Percentiles rank a stretch among this genome's conserved stretches.
Conservation (phyloP, 2,797 vertebrate species). For the Melanotaenia boesemani region DNA sequence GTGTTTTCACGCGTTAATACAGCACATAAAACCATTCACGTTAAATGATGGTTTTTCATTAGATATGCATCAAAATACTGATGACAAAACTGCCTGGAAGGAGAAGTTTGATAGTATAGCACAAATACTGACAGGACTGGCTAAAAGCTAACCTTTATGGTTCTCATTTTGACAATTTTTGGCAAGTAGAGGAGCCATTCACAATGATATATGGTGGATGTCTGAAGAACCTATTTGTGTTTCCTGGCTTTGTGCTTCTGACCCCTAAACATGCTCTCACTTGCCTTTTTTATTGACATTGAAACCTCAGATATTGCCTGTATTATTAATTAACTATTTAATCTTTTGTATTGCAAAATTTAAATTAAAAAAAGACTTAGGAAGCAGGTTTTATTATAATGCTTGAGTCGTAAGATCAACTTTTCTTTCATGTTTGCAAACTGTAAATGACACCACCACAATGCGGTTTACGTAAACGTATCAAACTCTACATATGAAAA, state of each 20-base stretch:
- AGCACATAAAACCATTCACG: background rate
- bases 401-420: background rate
- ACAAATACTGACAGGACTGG: background rate
- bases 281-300: background rate
- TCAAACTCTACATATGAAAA: slow-evolving; percentile 1
- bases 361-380: background rate
- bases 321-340: background rate
- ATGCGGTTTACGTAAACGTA: background rate
- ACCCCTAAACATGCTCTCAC: background rate
- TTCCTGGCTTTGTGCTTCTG: background rate
- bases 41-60: background rate
- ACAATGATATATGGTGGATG: background rate
- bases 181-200: background rate
- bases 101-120: background rate
- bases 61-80: no score
- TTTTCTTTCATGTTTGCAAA: background rate
- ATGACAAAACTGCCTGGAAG: background rate
- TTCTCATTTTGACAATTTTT: background rate
- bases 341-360: background rate
- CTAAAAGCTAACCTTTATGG: background rate
- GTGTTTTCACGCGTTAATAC: background rate
- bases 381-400: background rate
- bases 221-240: no score
- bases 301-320: background rate
- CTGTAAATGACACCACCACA: no score